These are phyloP conservation scores for Polyommatus iphigenia DNA, from an alignment of 2,888 invertebrate genomes.

Conservation along the genomic window DNA sequence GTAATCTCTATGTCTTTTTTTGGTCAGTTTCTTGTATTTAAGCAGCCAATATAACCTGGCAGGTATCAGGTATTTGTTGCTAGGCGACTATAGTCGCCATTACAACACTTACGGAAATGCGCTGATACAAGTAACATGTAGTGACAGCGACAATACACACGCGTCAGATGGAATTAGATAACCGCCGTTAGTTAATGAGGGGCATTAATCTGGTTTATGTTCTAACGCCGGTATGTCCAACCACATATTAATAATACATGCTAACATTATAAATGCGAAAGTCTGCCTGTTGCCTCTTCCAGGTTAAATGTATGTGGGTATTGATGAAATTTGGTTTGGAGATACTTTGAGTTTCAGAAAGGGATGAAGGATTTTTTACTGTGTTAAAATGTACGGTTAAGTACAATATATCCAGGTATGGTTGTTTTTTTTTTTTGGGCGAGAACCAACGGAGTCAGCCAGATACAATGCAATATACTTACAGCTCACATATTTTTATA, in stretches of 20 bases:
- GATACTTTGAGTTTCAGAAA: no score
- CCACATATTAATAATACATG: neutral
- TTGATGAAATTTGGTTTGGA: no score
- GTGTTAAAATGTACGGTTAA: no score
- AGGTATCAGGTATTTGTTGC: neutral
- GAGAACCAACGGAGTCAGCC: no score
- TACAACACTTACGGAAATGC: conserved; percentile 14
- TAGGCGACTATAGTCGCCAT: neutral
- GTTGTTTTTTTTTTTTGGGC: no score
- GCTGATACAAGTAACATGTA: neutral
- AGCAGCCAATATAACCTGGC: no score
- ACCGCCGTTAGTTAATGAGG: neutral
- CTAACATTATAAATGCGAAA: neutral
- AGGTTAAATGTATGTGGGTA: neutral
- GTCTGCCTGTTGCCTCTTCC: neutral
- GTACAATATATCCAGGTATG: no score
- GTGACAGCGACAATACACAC: conserved; percentile 8
- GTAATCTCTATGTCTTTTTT: no score
- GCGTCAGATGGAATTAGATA: conserved; percentile 14
- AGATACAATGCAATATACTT: no score
- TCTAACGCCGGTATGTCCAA: neutral
- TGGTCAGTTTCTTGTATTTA: no score
- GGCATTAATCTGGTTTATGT: conserved; percentile 1
- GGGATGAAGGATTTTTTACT: no score
- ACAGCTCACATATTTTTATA: no score